Percentiles rank a stretch among this genome's conserved stretches.
Conservation (phyloP, 2,888 invertebrate species). For the Parelbella ahira region DNA sequence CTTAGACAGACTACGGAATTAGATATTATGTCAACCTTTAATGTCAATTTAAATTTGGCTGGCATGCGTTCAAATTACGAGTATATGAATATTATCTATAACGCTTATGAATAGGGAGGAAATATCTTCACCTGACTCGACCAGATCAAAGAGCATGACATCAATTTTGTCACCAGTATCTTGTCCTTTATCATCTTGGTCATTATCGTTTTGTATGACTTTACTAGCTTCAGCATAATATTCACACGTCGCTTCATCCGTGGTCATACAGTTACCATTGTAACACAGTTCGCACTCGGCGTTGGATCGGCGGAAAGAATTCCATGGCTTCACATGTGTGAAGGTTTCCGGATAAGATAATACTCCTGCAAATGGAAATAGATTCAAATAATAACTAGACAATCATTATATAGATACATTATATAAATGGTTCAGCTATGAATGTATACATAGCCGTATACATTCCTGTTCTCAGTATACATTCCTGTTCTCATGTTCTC, state of each 20-base stretch:
- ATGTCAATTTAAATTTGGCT: too few relatives aligned
- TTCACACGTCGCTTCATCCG: constrained; percentile 39
- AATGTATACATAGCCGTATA: too few relatives aligned
- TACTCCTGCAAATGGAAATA: constrained; percentile 5
- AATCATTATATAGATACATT: too few relatives aligned
- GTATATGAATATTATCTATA: too few relatives aligned
- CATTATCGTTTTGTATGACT: constrained; percentile 30
- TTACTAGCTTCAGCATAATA: constrained; percentile 42
- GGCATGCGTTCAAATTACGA: too few relatives aligned
- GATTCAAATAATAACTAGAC: too few relatives aligned
- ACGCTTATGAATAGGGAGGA: too few relatives aligned
- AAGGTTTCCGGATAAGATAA: constrained; percentile 10
- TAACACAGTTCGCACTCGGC: constrained; percentile 39
- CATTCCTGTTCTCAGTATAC: too few relatives aligned
- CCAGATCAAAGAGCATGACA: constrained; percentile 37
- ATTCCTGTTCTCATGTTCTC: too few relatives aligned
- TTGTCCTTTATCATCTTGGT: constrained; percentile 6
- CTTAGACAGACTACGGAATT: too few relatives aligned
- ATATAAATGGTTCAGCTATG: too few relatives aligned
- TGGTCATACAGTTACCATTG: constrained; percentile 39
- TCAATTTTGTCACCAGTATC: constrained; percentile 35
- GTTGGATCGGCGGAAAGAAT: constrained; percentile 1
- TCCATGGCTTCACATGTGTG: constrained; percentile 6
- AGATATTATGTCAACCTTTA: too few relatives aligned
- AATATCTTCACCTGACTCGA: constrained; percentile 46